Conservation (phyloP, 2,888 invertebrate species). For the Cantharis rufa region DNA sequence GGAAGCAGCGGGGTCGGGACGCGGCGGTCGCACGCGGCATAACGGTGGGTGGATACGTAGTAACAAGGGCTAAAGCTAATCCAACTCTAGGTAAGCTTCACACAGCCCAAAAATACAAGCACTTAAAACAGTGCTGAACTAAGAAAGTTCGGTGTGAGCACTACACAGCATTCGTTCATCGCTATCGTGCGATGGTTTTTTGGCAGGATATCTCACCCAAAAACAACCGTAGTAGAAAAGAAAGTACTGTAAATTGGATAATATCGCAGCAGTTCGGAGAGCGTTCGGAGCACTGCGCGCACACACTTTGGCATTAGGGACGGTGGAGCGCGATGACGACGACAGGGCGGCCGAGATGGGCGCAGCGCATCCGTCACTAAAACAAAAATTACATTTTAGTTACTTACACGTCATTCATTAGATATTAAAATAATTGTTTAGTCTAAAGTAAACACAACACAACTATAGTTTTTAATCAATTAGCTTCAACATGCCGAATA, state of each 20-base stretch:
- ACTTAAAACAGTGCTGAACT: constrained; percentile 70
- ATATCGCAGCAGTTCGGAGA: constrained; percentile 52
- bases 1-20: constrained; percentile 43
- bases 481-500: no score
- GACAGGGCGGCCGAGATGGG: constrained; percentile 44
- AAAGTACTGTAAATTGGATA: constrained; percentile 56
- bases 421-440: no score
- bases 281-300: constrained; percentile 57
- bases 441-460: no score
- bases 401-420: background rate
- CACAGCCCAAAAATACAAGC: constrained; percentile 69
- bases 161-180: constrained; percentile 50
- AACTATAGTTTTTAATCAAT: no score
- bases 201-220: constrained; percentile 59
- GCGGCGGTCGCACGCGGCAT: constrained; percentile 51
- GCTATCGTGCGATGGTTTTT: constrained; percentile 42
- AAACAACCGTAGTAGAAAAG: constrained; percentile 50
- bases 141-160: constrained; percentile 59
- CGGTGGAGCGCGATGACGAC: constrained; percentile 40
- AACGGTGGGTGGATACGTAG: constrained; percentile 60
- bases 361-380: constrained; percentile 66
- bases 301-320: constrained; percentile 49
- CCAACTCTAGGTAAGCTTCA: constrained; percentile 63
- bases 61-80: constrained; percentile 62
- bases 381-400: constrained; percentile 39